phyloP scores from a whole-genome alignment of 2,888 invertebrate species.

The Eutolmus rufibarbis region DNA sequence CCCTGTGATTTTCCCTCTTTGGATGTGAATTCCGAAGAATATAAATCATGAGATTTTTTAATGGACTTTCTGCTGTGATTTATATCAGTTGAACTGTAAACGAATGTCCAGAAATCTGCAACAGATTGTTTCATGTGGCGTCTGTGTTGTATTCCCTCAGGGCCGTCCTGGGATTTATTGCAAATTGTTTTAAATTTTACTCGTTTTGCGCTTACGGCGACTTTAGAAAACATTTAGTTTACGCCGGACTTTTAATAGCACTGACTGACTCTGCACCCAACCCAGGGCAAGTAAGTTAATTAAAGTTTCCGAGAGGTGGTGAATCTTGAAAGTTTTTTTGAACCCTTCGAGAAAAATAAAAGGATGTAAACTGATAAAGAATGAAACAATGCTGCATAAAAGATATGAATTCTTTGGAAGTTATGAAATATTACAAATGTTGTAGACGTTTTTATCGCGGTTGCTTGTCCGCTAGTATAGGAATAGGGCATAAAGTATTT shows the following conservation, averaged over 20 bases:
- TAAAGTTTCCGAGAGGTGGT: not conserved
- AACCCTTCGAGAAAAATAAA: not conserved
- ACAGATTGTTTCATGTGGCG: constrained; percentile 34
- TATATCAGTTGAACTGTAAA: constrained; percentile 39
- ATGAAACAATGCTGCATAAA: not conserved
- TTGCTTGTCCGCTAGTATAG: not conserved
- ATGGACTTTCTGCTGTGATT: constrained; percentile 39
- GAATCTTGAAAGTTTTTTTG: not conserved
- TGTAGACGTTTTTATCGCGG: not conserved
- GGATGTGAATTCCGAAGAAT: not conserved
- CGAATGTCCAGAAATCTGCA: constrained; percentile 34
- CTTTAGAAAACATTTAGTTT: not conserved
- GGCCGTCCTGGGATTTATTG: not conserved
- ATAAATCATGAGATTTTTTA: constrained; percentile 43
- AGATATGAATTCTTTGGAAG: not conserved
- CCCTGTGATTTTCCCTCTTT: not conserved
- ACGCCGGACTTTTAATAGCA: not conserved
- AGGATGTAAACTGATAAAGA: not conserved
- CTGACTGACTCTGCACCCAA: not conserved
- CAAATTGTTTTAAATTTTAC: constrained; percentile 5
- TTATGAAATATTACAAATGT: not conserved
- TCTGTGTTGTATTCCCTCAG: constrained; percentile 18
- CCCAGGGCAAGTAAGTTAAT: not conserved
- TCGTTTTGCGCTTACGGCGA: not conserved
- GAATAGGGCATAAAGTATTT: not conserved